Conservation (phyloP, 2,888 invertebrate genomes). For the Ectemnius lituratus region DNA sequence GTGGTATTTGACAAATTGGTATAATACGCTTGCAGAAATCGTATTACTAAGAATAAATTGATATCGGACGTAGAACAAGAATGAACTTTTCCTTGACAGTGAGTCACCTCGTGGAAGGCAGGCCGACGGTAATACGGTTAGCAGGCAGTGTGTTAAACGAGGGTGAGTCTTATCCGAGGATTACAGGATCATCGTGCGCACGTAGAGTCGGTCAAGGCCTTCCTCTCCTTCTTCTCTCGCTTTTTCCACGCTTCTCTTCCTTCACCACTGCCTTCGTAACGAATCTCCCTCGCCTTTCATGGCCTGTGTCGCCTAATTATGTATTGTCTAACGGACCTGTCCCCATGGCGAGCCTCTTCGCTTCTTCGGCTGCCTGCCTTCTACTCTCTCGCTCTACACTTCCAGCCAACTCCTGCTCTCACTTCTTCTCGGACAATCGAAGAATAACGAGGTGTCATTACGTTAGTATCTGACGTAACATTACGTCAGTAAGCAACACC, state of each 20-base stretch:
- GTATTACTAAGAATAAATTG: not conserved
- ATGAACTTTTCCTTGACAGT: not conserved
- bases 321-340: constrained; percentile 46
- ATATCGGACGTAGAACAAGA: not conserved
- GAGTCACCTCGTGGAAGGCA: no score
- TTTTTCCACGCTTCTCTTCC: constrained; percentile 41
- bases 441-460: constrained; percentile 39
- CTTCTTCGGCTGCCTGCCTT: no score
- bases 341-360: constrained; percentile 15
- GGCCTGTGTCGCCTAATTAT: constrained; percentile 47
- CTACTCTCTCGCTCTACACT: constrained; percentile 7
- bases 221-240: constrained; percentile 55
- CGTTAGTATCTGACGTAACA: constrained; percentile 44
- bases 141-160: constrained; percentile 16
- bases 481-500: constrained; percentile 38
- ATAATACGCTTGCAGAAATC: no score
- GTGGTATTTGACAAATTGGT: no score
- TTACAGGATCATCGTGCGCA: constrained; percentile 19
- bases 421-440: constrained; percentile 28
- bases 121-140: not conserved
- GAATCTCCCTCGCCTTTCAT: constrained; percentile 46
- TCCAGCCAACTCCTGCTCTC: not conserved
- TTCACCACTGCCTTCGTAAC: constrained; percentile 31
- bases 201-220: constrained; percentile 59
- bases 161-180: constrained; percentile 17